Evolutionary conservation across 2,888 invertebrate genomes (phyloP).

Genomic region (Chaitophorus viminalis): DNA sequence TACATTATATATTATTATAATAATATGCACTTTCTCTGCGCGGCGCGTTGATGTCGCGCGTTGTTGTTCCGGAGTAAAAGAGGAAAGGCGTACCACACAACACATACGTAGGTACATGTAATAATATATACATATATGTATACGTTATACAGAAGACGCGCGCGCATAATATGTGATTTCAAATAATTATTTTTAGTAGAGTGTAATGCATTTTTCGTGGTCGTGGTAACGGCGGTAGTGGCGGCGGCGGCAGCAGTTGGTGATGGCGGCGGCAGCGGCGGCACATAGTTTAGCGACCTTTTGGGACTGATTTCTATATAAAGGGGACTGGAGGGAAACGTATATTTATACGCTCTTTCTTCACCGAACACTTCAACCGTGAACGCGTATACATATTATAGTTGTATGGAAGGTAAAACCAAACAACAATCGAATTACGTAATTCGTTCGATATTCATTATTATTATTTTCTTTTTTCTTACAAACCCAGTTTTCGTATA

Average conservation of each 20-base stretch:
- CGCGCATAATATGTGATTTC: constrained; percentile 7
- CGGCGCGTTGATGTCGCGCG: not conserved
- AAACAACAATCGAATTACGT: constrained; percentile 52
- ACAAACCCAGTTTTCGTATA: not conserved
- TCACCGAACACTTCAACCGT: constrained; percentile 41
- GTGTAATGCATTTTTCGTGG: not conserved
- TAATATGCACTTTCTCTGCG: not conserved
- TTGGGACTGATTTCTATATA: constrained; percentile 48
- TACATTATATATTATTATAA: not conserved
- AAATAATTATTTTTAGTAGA: constrained; percentile 48
- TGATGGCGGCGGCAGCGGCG: not conserved
- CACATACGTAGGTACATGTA: too few species aligned
- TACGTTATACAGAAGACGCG: not conserved
- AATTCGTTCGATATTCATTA: constrained; percentile 19
- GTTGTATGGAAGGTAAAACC: constrained; percentile 26
- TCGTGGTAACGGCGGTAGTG: not conserved
- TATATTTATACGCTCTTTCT: constrained; percentile 44
- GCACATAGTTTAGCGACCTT: constrained; percentile 44
- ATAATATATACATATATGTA: too few species aligned
- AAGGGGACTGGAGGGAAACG: constrained; percentile 45
- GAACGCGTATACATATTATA: not conserved
- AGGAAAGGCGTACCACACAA: not conserved
- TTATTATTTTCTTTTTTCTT: not conserved
- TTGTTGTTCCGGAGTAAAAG: too few species aligned
- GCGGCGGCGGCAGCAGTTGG: not conserved